A percentile compares a stretch with the other conserved stretches of the same genome.
These are phyloP conservation scores for Drosophila asahinai DNA, from an alignment of 1,140 invertebrate genomes.

Conservation along the genomic window DNA sequence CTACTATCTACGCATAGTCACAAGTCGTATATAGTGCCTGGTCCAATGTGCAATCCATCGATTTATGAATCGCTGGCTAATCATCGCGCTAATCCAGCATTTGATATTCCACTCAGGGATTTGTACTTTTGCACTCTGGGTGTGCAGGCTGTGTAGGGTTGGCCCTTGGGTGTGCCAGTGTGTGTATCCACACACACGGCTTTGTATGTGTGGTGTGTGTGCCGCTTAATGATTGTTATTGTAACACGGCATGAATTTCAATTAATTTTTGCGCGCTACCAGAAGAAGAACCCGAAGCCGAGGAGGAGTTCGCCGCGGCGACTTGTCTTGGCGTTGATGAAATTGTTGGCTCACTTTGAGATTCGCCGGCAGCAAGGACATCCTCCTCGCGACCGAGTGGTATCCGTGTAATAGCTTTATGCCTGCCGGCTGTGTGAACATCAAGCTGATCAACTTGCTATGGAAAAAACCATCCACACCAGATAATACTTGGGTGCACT, in stretches of 20 bases:
- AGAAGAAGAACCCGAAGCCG: slow-evolving; percentile 41
- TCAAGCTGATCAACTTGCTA: slow-evolving; percentile 69
- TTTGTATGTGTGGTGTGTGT: slow-evolving; percentile 62
- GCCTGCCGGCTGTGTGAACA: slow-evolving; percentile 84
- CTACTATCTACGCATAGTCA: slow-evolving; percentile 3
- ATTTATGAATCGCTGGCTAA: slow-evolving; percentile 76
- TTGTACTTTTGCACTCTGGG: slow-evolving; percentile 85
- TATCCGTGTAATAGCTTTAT: slow-evolving; percentile 78
- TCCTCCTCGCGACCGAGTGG: slow-evolving; percentile 34
- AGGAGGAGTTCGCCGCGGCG: slow-evolving; percentile 16
- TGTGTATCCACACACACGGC: not conserved
- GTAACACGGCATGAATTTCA: slow-evolving; percentile 83
- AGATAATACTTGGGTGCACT: slow-evolving; percentile 25
- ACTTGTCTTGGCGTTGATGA: slow-evolving; percentile 77
- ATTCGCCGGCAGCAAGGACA: slow-evolving; percentile 81
- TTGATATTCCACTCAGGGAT: slow-evolving; percentile 82
- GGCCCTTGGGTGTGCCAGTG: slow-evolving; percentile 45
- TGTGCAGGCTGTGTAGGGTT: slow-evolving; percentile 53
- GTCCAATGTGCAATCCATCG: slow-evolving; percentile 40
- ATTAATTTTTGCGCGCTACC: slow-evolving; percentile 80
- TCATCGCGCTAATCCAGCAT: slow-evolving; percentile 55
- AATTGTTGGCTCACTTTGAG: slow-evolving; percentile 83
- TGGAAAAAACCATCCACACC: slow-evolving; percentile 28
- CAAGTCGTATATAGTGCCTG: slow-evolving; percentile 17
- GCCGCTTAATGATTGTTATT: slow-evolving; percentile 83